These are phyloP conservation scores for Volucella zonaria DNA, from an alignment of 2,888 invertebrate genomes.

Conservation along the genomic window DNA sequence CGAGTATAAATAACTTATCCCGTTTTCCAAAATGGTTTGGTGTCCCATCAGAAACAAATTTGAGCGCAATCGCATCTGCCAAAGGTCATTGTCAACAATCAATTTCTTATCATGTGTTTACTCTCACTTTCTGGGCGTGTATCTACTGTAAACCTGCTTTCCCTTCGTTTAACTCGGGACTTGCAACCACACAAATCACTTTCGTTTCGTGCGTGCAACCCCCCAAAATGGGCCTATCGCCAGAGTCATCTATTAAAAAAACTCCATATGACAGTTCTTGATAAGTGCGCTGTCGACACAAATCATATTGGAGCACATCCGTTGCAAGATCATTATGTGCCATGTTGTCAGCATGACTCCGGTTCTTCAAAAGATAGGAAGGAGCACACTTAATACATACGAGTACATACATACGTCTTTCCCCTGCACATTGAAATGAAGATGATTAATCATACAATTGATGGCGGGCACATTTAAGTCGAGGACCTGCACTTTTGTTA, in stretches of 20 bases:
- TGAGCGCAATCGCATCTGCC: background rate
- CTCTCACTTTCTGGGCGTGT: conserved; percentile 30
- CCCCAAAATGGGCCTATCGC: conserved; percentile 14
- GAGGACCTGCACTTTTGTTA: background rate
- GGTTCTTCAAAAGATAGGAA: conserved; percentile 4
- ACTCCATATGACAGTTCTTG: conserved; percentile 40
- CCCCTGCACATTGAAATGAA: conserved; percentile 24
- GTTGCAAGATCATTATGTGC: conserved; percentile 36
- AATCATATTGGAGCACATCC: conserved; percentile 46
- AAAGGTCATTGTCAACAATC: conserved; percentile 45
- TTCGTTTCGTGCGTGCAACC: background rate
- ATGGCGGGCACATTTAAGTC: conserved; percentile 47
- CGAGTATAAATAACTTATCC: too few species aligned
- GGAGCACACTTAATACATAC: background rate
- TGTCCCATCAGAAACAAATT: conserved; percentile 16
- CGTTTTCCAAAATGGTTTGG: too few species aligned
- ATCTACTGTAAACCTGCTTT: background rate
- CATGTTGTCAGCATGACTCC: background rate
- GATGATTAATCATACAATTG: conserved; percentile 49
- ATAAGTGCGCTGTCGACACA: conserved; percentile 56
- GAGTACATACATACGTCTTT: background rate
- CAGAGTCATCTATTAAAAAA: conserved; percentile 40
- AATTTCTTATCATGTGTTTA: conserved; percentile 4
- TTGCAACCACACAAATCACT: conserved; percentile 29
- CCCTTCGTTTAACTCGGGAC: background rate